Evolutionary conservation across 2,113 vertebrate genomes (phyloP).

Genomic region (Drymodes brunneopygia): DNA sequence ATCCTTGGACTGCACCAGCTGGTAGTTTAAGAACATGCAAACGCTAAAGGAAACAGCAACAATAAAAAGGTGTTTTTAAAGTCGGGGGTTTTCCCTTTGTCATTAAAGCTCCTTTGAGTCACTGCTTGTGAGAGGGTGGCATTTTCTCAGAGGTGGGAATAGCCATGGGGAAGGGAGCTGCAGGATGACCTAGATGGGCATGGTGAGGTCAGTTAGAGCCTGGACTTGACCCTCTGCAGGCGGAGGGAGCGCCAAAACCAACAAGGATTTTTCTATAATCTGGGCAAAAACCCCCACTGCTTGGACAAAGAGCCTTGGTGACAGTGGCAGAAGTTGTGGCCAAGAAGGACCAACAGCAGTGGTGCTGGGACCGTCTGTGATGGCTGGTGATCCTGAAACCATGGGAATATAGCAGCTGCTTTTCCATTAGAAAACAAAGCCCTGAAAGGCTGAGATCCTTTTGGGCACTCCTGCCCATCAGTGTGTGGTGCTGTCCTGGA

Average conservation of each 20-base stretch:
- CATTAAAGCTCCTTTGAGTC: background rate
- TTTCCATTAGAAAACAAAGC: background rate
- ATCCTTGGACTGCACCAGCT: background rate
- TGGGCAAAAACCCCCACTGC: background rate
- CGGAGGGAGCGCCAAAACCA: background rate
- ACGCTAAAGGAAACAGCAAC: background rate
- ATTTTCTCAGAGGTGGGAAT: background rate
- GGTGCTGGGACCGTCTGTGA: background rate
- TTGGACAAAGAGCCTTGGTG: background rate
- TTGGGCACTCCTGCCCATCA: background rate
- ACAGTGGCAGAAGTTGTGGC: background rate
- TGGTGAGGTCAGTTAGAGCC: background rate
- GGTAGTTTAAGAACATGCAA: background rate
- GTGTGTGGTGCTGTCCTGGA: background rate
- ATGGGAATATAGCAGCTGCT: background rate
- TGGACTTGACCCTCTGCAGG: background rate
- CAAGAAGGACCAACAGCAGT: accelerated
- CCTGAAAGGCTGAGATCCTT: background rate
- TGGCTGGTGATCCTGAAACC: background rate
- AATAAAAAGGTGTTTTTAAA: background rate
- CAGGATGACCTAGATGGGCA: background rate
- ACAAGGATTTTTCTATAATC: background rate
- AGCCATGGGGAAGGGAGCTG: background rate
- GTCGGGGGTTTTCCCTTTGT: background rate
- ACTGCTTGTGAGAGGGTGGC: background rate